Evolutionary conservation across 2,888 invertebrate genomes (phyloP).

Genomic region (Octonoba sinensis): DNA sequence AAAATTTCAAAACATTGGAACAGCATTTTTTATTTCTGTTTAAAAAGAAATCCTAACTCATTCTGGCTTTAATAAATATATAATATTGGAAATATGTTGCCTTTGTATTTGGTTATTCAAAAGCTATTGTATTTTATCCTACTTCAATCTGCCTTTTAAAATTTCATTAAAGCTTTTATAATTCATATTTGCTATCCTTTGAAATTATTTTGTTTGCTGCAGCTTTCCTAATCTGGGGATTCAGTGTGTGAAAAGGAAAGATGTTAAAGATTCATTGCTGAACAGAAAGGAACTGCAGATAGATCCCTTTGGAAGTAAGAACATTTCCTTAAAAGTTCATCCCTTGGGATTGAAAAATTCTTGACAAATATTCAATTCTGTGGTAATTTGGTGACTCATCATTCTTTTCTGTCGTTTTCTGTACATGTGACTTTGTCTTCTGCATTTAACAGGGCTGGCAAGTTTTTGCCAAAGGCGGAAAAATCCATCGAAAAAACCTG

Average conservation of each 20-base stretch:
- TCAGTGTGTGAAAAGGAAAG: constrained; percentile 95
- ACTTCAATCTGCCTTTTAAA: neutral
- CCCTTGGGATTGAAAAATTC: too few relatives aligned
- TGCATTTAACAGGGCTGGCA: too few relatives aligned
- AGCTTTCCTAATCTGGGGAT: constrained; percentile 92
- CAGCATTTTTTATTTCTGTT: too few relatives aligned
- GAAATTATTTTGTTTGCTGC: constrained; percentile 1
- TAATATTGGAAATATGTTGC: neutral
- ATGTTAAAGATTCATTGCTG: constrained; percentile 86
- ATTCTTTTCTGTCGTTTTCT: too few relatives aligned
- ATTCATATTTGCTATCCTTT: neutral
- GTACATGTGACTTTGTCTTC: too few relatives aligned
- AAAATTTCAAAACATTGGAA: too few relatives aligned
- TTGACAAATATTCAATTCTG: too few relatives aligned
- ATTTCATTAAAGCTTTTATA: neutral
- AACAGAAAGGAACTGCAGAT: constrained; percentile 86
- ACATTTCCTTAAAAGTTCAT: neutral
- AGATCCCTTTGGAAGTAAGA: constrained; percentile 93
- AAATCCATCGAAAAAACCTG: too few relatives aligned
- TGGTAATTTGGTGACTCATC: neutral
- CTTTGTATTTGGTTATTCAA: neutral
- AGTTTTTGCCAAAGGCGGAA: too few relatives aligned
- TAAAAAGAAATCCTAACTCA: too few relatives aligned
- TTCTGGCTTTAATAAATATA: too few relatives aligned
- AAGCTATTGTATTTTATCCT: neutral